Conservation (phyloP, 2,888 invertebrate genomes). For the Monochamus alternatus region DNA sequence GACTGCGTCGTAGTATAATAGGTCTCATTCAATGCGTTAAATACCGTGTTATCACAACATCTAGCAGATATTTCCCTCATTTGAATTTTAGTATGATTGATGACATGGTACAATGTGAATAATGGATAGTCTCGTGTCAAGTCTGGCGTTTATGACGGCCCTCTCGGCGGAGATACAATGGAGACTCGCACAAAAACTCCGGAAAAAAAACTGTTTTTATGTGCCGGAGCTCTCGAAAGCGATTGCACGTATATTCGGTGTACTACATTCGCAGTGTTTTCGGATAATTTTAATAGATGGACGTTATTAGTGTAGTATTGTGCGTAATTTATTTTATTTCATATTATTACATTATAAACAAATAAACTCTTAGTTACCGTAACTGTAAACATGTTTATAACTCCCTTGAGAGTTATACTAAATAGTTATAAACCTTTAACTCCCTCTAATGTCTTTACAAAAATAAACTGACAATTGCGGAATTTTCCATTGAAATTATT, state of each 20-base stretch:
- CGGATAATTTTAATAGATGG: not conserved
- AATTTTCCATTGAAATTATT: no score
- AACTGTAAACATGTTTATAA: no score
- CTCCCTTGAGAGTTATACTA: no score
- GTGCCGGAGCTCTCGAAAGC: constrained; percentile 2
- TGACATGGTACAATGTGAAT: constrained; percentile 56
- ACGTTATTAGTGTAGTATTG: no score
- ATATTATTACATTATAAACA: no score
- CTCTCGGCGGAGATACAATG: constrained; percentile 38
- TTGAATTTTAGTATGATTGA: constrained; percentile 60
- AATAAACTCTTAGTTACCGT: no score
- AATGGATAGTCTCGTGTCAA: constrained; percentile 58
- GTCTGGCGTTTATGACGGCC: constrained; percentile 48
- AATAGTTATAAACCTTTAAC: no score
- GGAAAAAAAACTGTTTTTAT: constrained; percentile 31
- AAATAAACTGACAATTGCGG: no score
- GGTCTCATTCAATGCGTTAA: constrained; percentile 21
- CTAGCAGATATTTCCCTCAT: constrained; percentile 55
- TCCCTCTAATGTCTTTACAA: no score
- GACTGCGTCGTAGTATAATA: not conserved
- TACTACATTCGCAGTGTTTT: constrained; percentile 14
- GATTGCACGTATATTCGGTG: constrained; percentile 17
- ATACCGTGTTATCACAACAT: constrained; percentile 35
- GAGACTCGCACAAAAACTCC: constrained; percentile 29
- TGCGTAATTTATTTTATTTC: no score